phyloP scores from a whole-genome alignment of 2,113 vertebrate species.

The Azemiops feae region DNA sequence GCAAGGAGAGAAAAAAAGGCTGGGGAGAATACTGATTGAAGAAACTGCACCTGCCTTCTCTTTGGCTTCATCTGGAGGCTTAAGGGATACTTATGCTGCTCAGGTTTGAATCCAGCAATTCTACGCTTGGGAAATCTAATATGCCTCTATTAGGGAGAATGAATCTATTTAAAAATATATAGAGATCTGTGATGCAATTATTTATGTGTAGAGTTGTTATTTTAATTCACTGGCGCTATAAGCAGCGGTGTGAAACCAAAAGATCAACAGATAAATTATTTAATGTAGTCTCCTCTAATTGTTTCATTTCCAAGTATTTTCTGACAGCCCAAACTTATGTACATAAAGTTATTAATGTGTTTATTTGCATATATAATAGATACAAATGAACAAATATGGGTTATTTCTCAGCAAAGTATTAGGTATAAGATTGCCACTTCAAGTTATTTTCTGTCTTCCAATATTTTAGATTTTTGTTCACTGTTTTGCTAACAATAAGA shows the following conservation, averaged over 20 bases:
- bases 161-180: background rate
- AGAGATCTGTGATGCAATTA: background rate
- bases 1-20: background rate
- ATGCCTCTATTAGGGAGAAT: background rate
- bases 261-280: background rate
- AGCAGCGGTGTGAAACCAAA: background rate
- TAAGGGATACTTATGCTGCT: background rate
- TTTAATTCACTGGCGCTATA: background rate
- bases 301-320: background rate
- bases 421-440: background rate
- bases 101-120: background rate
- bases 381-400: background rate
- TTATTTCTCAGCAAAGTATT: background rate
- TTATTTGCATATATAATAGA: background rate
- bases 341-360: background rate
- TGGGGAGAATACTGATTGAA: background rate
- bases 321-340: background rate
- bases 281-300: background rate
- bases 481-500: background rate
- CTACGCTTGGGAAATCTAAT: background rate
- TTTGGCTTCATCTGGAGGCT: background rate
- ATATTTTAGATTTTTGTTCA: background rate
- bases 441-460: background rate
- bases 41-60: background rate
- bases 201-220: background rate